Evolutionary conservation across 2,113 vertebrate species (phyloP), one percentile per base, ranked within the genome.

Genomic region (Excalfactoria chinensis): DNA sequence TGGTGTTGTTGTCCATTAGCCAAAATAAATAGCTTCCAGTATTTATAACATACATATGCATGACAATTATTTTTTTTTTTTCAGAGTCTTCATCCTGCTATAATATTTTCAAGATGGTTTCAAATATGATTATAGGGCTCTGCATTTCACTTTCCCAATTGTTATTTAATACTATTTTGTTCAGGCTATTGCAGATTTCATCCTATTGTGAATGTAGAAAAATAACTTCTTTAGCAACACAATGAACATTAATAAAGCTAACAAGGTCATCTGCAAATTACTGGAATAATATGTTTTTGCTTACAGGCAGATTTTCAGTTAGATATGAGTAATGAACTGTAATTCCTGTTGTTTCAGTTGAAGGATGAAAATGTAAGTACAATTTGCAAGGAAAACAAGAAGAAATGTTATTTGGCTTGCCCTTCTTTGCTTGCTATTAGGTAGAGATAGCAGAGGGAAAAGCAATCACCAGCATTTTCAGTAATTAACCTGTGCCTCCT

Each of bases 271-370:
- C 81, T 92, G 71, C 91, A 94, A 92, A 92, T 92, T 84, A 84
- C 89, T 93, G 71, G 68, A 89, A 91, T 92, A 94, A 92, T 79
- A n/a, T 44, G 63, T 46, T 83, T 84, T 89, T 93, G 86, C 93
- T 96, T 94, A 70, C 71, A 95, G 94, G 92, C 93, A 93, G 84
- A 93, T 96, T 90, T 84, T 90, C 70, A 72, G 34, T 79, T 74
- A 89, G 74, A 95, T 94, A 82, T 6, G 74, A 85, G 68, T 91
- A 92, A 93, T 91, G 93, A 96, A 73, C 77, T 93, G 55, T 79
- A 92, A 94, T 95, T 95, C 87, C 64, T 93, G 49, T 88, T 95
- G 70, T 87, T 93, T 94, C 0, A 0, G 37, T 84, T 95, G 81
- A 83, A 93, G 79, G 84, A 93, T 91, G 46, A 79, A 96, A 93